A percentile compares a stretch with the other conserved stretches of the same genome.
phyloP scores from a whole-genome alignment of 2,888 invertebrate genomes.

The Pherbina coryleti region DNA sequence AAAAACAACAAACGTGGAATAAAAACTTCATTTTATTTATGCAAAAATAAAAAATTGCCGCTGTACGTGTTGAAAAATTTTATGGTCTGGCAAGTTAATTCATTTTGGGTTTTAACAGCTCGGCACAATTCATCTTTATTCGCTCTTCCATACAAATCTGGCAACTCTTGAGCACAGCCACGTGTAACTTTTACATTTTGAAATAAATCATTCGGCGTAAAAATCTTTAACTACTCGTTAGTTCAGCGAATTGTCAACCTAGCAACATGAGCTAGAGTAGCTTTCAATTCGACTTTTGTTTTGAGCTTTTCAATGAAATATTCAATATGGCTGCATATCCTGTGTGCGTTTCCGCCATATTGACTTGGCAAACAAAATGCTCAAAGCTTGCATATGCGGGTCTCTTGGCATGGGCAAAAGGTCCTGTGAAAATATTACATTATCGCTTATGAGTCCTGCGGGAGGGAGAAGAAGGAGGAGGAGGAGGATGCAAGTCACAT shows the following conservation, averaged over 20 bases:
- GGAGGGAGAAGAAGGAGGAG: background rate
- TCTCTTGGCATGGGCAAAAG: background rate
- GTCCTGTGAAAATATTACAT: constrained; percentile 6
- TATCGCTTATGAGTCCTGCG: constrained; percentile 2
- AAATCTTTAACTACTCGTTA: background rate
- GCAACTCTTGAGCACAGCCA: background rate
- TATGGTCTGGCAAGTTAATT: constrained; percentile 68
- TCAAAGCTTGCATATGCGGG: background rate
- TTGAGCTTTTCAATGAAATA: background rate
- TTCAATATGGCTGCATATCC: background rate
- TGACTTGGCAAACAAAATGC: constrained; percentile 26
- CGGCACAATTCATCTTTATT: background rate
- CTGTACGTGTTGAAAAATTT: constrained; percentile 67
- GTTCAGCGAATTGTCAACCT: constrained; percentile 2
- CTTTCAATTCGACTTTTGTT: constrained; percentile 14
- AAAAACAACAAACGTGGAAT: constrained; percentile 24
- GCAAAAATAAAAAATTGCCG: constrained; percentile 61
- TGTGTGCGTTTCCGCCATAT: background rate
- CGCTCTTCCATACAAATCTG: background rate
- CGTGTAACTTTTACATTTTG: background rate
- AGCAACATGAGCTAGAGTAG: background rate
- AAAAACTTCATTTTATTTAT: constrained; percentile 57
- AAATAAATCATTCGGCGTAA: constrained; percentile 7
- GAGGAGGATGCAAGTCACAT: too few relatives aligned
- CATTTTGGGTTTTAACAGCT: constrained; percentile 49